A percentile compares a stretch with the other conserved stretches of the same genome.
Conservation (phyloP, 1,140 invertebrate species). For the Meloidogyne floridensis region DNA sequence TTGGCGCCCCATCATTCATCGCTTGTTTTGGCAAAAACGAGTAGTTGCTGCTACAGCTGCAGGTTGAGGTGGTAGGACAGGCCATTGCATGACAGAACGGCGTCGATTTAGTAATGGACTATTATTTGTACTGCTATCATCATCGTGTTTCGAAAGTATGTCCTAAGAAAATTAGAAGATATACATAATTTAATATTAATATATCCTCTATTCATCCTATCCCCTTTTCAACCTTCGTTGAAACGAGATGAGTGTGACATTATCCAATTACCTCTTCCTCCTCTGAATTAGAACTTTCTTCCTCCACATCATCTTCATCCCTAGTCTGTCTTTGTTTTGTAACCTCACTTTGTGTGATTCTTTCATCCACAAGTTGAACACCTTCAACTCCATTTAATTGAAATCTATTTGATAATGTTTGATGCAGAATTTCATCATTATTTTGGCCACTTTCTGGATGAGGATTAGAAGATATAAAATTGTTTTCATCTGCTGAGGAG, state of each 20-base stretch:
- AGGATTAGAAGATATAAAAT: conserved; percentile 5
- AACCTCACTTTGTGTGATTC: not conserved
- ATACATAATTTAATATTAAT: too few species aligned
- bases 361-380: not conserved
- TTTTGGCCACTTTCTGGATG: not conserved
- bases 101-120: not conserved
- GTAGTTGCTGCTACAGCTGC: not conserved
- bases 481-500: not conserved
- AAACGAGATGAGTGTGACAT: too few species aligned
- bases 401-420: not conserved
- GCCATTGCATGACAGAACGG: not conserved
- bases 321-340: not conserved
- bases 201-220: too few species aligned
- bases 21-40: not conserved
- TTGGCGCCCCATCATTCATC: not conserved
- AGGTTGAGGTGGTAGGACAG: not conserved
- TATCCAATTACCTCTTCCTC: not conserved
- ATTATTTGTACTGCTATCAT: not conserved
- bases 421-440: not conserved
- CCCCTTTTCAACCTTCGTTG: too few species aligned
- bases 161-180: not conserved
- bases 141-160: not conserved
- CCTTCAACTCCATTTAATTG: not conserved
- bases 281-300: not conserved
- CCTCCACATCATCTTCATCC: not conserved